phyloP scores from a whole-genome alignment of 64 coral and sea anemone species.

The Catalaphyllia jardinei region DNA sequence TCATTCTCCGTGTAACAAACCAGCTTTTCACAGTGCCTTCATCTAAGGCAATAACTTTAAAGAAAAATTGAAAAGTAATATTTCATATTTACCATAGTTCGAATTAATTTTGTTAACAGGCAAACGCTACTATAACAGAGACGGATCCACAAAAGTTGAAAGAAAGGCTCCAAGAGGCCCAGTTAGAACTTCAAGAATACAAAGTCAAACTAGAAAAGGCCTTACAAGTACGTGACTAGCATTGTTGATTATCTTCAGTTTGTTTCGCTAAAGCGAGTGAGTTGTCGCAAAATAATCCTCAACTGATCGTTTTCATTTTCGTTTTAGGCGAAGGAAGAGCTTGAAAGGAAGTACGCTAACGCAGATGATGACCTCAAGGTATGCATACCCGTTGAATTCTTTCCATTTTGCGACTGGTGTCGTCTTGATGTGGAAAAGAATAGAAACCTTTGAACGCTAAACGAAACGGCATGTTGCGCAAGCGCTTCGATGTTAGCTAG shows the following conservation, averaged over 20 bases:
- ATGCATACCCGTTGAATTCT: not conserved
- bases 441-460: too few relatives aligned
- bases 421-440: too few relatives aligned
- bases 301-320: slow-evolving; percentile 4
- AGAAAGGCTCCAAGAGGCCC: slow-evolving; percentile 92
- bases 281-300: not conserved
- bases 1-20: not conserved
- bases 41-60: not conserved
- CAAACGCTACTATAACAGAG: slow-evolving; percentile 60
- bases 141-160: slow-evolving; percentile 92
- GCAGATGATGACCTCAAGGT: slow-evolving; percentile 91
- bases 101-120: slow-evolving; percentile 12
- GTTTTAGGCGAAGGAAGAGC: slow-evolving; percentile 85
- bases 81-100: not conserved
- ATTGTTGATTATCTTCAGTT: not conserved
- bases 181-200: slow-evolving; percentile 89
- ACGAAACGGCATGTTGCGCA: too few relatives aligned
- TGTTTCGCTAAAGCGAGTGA: not conserved
- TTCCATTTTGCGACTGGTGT: too few relatives aligned
- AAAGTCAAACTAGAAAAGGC: slow-evolving; percentile 96
- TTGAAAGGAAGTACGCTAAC: slow-evolving; percentile 89
- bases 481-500: too few relatives aligned
- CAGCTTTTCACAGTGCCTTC: not conserved
- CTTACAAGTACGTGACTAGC: slow-evolving; percentile 63
- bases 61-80: not conserved